Evolutionary conservation across 2,113 vertebrate genomes (phyloP).

Genomic region (Hyperopisus bebe): DNA sequence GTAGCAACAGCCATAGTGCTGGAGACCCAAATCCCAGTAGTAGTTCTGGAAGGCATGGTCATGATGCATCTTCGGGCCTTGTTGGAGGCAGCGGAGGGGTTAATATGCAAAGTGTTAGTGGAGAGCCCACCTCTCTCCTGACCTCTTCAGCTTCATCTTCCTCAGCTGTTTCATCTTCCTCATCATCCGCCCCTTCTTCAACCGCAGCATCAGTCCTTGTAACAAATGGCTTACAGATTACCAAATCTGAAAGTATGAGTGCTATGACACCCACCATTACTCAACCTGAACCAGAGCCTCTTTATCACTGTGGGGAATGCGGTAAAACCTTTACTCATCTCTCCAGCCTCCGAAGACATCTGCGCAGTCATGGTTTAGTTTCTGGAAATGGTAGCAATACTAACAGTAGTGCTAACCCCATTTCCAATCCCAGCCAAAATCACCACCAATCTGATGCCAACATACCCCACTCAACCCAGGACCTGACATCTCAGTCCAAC

Average conservation of each 20-base stretch:
- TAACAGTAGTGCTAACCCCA: slow-evolving; percentile 50
- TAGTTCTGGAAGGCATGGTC: slow-evolving; percentile 56
- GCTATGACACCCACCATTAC: slow-evolving; percentile 54
- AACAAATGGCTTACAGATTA: slow-evolving; percentile 62
- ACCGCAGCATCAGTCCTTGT: slow-evolving; percentile 64
- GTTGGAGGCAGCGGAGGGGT: slow-evolving; percentile 54
- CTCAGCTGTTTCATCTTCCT: slow-evolving; percentile 63
- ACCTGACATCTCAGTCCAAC: slow-evolving; percentile 42
- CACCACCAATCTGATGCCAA: slow-evolving; percentile 59
- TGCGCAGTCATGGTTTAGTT: slow-evolving; percentile 70
- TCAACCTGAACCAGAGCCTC: slow-evolving; percentile 54
- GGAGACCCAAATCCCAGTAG: slow-evolving; percentile 55
- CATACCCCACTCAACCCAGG: slow-evolving; percentile 67
- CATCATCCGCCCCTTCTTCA: slow-evolving; percentile 65
- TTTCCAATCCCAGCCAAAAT: slow-evolving; percentile 60
- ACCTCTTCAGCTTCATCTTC: slow-evolving; percentile 61
- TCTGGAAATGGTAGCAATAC: slow-evolving; percentile 61
- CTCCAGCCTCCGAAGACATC: slow-evolving; percentile 68
- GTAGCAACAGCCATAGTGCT: slow-evolving; percentile 48
- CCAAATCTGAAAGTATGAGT: slow-evolving; percentile 59
- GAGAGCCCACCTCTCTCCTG: slow-evolving; percentile 60
- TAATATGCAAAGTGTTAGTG: slow-evolving; percentile 54
- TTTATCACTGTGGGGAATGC: slow-evolving; percentile 69
- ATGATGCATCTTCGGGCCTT: slow-evolving; percentile 56
- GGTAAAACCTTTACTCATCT: slow-evolving; percentile 70